These are phyloP conservation scores for Corythornis cristatus DNA, from an alignment of 2,113 vertebrate genomes.

Conservation along the genomic window DNA sequence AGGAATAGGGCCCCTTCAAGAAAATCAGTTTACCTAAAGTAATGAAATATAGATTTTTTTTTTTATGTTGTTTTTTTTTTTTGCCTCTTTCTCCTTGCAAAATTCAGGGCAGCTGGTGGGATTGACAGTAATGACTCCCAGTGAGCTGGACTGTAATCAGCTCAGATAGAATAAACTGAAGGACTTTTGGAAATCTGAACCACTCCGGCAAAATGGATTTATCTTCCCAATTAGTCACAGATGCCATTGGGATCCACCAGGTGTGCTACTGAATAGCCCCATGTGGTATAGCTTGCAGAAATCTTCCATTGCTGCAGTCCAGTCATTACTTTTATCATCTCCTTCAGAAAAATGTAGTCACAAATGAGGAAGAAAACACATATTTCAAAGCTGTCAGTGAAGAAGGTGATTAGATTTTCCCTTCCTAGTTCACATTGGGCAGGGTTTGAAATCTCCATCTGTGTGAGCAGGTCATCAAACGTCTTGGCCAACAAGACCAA, in stretches of 20 bases:
- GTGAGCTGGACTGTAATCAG: slow-evolving; percentile 67
- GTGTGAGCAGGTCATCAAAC: neutral
- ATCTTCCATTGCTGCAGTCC: neutral
- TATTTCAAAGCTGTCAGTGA: neutral
- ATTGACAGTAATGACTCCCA: slow-evolving; percentile 68
- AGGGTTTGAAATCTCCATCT: slow-evolving; percentile 10
- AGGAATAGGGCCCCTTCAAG: neutral
- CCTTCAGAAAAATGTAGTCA: neutral
- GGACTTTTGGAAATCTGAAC: slow-evolving; percentile 53
- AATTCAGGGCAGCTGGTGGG: slow-evolving; percentile 63
- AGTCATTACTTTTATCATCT: neutral
- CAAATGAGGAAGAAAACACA: neutral
- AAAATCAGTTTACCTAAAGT: slow-evolving; percentile 38
- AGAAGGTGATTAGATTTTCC: neutral
- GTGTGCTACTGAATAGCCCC: neutral
- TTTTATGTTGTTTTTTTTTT: slow-evolving; percentile 47
- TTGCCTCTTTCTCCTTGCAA: slow-evolving; percentile 37
- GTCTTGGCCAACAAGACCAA: slow-evolving; percentile 49
- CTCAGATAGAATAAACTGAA: slow-evolving; percentile 62
- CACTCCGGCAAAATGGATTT: slow-evolving; percentile 63
- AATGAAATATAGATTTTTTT: slow-evolving; percentile 54
- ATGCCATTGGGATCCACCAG: slow-evolving; percentile 56
- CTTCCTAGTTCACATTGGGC: neutral
- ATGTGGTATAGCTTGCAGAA: neutral
- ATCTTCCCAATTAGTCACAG: slow-evolving; percentile 63